These are phyloP conservation scores for Gortyna flavago DNA, from an alignment of 2,888 invertebrate species.

Conservation along the genomic window DNA sequence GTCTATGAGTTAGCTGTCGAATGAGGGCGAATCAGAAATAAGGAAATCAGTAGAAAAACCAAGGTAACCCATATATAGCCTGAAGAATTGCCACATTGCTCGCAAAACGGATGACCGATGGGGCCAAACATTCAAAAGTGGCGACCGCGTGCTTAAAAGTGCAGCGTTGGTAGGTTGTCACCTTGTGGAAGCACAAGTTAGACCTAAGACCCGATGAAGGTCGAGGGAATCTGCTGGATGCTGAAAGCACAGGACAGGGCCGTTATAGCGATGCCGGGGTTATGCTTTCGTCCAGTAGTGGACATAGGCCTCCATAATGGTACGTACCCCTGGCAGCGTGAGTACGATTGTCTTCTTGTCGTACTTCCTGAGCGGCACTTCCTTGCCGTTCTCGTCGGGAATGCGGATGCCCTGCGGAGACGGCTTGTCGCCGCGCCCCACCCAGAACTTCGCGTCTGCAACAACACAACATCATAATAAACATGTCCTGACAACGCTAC, in stretches of 20 bases:
- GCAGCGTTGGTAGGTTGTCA: not conserved
- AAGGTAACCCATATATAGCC: not conserved
- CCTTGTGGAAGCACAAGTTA: not conserved
- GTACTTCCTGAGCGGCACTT: conserved; percentile 94
- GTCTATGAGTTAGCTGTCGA: not conserved
- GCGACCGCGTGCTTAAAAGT: too few species aligned
- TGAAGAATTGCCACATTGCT: not conserved
- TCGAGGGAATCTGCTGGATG: not conserved
- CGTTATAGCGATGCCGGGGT: not conserved
- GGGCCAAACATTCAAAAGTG: too few species aligned
- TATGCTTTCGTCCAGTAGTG: not conserved
- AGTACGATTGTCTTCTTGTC: conserved; percentile 96
- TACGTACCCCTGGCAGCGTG: conserved; percentile 93
- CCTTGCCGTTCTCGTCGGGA: conserved; percentile 97
- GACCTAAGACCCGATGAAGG: too few species aligned
- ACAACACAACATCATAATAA: conserved; percentile 1
- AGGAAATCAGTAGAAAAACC: not conserved
- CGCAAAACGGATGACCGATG: not conserved
- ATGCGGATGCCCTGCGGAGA: conserved; percentile 95
- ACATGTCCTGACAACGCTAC: not conserved
- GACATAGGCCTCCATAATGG: not conserved
- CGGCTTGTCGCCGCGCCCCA: conserved; percentile 95
- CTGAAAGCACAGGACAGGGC: not conserved
- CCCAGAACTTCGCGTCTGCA: conserved; percentile 98
- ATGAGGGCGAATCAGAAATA: not conserved